Conservation (phyloP, 1,140 invertebrate species). For the Mercenaria mercenaria region DNA sequence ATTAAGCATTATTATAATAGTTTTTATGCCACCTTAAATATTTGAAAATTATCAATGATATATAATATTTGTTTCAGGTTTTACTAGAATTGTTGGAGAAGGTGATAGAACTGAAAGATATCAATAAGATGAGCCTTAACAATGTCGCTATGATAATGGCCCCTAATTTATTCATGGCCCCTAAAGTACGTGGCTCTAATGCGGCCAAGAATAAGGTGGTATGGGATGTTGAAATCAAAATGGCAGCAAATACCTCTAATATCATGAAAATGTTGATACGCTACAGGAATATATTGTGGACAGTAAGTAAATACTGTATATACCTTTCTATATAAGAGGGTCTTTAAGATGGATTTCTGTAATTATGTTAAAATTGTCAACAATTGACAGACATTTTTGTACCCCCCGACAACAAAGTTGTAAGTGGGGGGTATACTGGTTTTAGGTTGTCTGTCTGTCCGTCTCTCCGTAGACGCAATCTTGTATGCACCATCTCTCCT, state of each 20-base stretch:
- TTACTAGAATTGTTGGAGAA: slow-evolving; percentile 92
- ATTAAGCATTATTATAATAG: no score
- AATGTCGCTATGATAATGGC: slow-evolving; percentile 97
- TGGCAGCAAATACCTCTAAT: slow-evolving; percentile 93
- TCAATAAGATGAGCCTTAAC: slow-evolving; percentile 95
- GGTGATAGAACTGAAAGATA: slow-evolving; percentile 90
- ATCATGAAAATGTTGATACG: slow-evolving; percentile 93
- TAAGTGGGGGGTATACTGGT: no score
- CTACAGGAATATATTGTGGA: slow-evolving; percentile 91
- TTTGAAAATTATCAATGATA: no score
- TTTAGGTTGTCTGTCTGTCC: no score
- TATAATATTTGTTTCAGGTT: slow-evolving; percentile 87
- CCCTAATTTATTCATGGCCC: slow-evolving; percentile 94
- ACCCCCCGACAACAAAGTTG: no score
- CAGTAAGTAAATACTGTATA: slow-evolving; percentile 88
- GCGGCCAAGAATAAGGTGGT: slow-evolving; percentile 74
- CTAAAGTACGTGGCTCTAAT: slow-evolving; percentile 64
- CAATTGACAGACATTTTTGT: neutral
- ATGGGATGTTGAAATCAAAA: slow-evolving; percentile 89
- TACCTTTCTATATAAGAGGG: no score
- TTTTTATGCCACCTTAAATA: no score
- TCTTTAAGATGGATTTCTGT: neutral
- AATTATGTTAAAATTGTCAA: neutral
- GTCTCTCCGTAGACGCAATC: no score
- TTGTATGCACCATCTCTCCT: no score